These are phyloP conservation scores for Leptinotarsa juncta DNA, from an alignment of 2,888 invertebrate species.

Conservation along the genomic window DNA sequence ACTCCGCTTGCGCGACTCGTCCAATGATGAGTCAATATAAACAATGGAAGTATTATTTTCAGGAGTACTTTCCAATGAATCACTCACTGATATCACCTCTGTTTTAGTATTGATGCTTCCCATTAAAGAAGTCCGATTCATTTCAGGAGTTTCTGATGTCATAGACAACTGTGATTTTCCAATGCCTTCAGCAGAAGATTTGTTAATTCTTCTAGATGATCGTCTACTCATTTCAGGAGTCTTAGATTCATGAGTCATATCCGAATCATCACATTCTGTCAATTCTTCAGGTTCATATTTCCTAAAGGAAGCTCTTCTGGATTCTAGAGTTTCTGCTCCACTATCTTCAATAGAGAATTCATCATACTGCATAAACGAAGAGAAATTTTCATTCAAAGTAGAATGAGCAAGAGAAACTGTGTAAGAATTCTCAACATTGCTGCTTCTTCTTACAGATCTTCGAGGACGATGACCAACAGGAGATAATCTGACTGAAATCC, in stretches of 20 bases:
- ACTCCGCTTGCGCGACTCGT: conserved; percentile 24
- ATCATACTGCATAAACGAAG: not conserved
- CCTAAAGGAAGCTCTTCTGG: not conserved
- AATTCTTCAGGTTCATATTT: not conserved
- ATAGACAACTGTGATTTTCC: not conserved
- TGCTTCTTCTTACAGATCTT: conserved; percentile 19
- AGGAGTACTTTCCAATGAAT: conserved; percentile 34
- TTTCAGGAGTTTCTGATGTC: not conserved
- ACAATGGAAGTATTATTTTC: conserved; percentile 38
- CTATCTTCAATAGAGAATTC: conserved; percentile 4
- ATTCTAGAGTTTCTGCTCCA: conserved; percentile 1
- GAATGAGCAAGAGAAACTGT: conserved; percentile 11
- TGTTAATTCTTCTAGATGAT: conserved; percentile 9
- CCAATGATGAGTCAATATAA: conserved; percentile 31
- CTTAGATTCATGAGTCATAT: not conserved
- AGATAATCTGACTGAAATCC: not conserved
- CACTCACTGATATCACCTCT: conserved; percentile 26
- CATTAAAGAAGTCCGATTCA: not conserved
- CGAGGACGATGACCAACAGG: not conserved
- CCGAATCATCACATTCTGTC: not conserved
- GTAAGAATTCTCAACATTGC: not conserved
- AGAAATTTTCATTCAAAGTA: conserved; percentile 6
- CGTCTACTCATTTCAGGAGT: not conserved
- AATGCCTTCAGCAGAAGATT: not conserved
- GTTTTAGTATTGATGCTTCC: not conserved